Evolutionary conservation across 64 coral and sea anemone genomes (phyloP), one percentile per base, ranked within the genome.

Genomic region (Exaiptasia diaphana): DNA sequence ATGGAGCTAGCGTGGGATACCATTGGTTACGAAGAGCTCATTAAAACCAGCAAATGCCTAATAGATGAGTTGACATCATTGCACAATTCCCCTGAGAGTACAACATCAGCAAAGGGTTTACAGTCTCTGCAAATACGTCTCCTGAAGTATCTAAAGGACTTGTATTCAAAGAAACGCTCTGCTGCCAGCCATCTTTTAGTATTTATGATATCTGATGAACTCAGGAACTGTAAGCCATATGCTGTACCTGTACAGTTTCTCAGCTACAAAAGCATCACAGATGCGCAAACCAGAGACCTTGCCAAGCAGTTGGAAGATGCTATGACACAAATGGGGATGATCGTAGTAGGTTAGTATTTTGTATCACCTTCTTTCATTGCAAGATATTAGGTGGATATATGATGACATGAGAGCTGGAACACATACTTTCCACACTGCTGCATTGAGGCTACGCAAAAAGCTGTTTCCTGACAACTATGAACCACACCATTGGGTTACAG

Each of bases 1-100:
- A 90, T 90, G 79, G 69, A 90, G 29, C 46, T 84, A 76, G 57
- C 88, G 41, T 90, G 88, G 88, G 38, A 64, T 59, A 24, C 14
- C 68, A 55, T 71, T 24, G 88, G 80, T 29, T 90, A 77, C 42
- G 80, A 84, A 48, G 80, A 71, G 22, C 53, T 90, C 20, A 38
- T 83, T 10, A 84, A 71, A 49, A 35, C 68, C 24, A 14, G 14
- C 28, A 5, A 32, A 32, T 25, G 27, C 11, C 68, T 82, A 12
- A 49, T 67, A 49, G 42, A 46, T 1, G 64, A 82, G 59, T 20
- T 82, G 30, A 82, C 11, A 50, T 63, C 49, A n/a, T 52, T 10
- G n/a, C n/a, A n/a, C n/a, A n/a, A n/a, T n/a, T n/a, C n/a, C n/a
- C n/a, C n/a, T n/a, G n/a, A n/a, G n/a, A n/a, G n/a, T n/a, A n/a